Evolutionary conservation across 2,113 vertebrate genomes (phyloP).

Genomic region (Pavo muticus): DNA sequence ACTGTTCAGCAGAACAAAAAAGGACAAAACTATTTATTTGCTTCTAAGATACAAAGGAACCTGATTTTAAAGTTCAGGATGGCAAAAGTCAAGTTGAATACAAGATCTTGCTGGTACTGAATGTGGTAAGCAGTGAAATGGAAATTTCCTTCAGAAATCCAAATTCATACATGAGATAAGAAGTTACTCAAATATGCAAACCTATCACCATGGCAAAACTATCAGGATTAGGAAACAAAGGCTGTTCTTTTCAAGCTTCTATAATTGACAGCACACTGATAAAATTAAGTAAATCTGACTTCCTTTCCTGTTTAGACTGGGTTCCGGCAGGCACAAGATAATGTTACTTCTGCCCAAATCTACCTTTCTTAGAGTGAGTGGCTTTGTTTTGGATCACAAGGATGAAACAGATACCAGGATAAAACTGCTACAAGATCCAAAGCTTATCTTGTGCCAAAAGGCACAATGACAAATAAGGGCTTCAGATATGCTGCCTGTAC

Average conservation of each 20-base stretch:
- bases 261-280: not conserved
- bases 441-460: not conserved
- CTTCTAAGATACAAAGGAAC: not conserved
- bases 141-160: not conserved
- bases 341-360: not conserved
- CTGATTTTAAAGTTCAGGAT: not conserved
- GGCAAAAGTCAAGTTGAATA: not conserved
- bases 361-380: not conserved
- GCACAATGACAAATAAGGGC: not conserved
- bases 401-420: not conserved
- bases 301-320: not conserved
- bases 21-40: not conserved
- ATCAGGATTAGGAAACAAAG: conserved; percentile 32
- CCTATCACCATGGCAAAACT: not conserved
- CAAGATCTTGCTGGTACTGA: not conserved
- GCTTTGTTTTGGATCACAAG: not conserved
- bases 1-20: not conserved
- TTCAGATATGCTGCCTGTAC: not conserved
- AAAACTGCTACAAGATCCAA: not conserved
- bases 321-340: not conserved
- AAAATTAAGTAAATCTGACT: not conserved
- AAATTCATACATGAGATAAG: conserved; percentile 13
- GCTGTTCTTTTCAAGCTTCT: not conserved
- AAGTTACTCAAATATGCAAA: not conserved
- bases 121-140: not conserved